phyloP scores from a whole-genome alignment of 2,113 vertebrate genomes.

The Tilapia sparmanii region DNA sequence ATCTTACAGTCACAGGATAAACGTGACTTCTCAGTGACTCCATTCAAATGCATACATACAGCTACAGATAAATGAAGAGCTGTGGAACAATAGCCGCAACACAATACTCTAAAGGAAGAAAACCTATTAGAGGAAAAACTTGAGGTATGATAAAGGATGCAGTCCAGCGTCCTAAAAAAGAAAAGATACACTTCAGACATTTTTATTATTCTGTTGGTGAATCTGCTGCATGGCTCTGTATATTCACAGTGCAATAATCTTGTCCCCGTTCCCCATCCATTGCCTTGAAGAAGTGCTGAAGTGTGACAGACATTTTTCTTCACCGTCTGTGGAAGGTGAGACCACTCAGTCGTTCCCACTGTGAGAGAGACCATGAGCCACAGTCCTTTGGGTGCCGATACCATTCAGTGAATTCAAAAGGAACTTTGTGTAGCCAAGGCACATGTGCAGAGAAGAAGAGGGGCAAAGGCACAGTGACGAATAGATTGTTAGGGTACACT shows the following conservation, averaged over 20 bases:
- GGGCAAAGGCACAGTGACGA: conserved; percentile 7
- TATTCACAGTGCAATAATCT: conserved; percentile 16
- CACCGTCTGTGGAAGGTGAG: conserved; percentile 5
- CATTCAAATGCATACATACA: background rate
- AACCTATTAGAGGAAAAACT: background rate
- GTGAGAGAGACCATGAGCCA: conserved; percentile 4
- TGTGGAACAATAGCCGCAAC: background rate
- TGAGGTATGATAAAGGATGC: background rate
- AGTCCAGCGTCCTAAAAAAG: background rate
- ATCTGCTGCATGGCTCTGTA: background rate
- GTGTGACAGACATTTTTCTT: conserved; percentile 42
- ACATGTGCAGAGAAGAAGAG: conserved; percentile 3
- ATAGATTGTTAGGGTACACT: conserved; percentile 17
- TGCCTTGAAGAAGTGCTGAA: conserved; percentile 35
- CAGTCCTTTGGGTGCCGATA: conserved; percentile 11
- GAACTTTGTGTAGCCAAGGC: conserved; percentile 11
- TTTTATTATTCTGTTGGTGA: background rate
- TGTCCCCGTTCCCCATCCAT: background rate
- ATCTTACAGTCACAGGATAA: background rate
- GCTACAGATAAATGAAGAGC: background rate
- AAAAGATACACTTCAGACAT: background rate
- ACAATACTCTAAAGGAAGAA: background rate
- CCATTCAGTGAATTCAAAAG: conserved; percentile 46
- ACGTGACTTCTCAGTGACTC: background rate
- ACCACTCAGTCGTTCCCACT: conserved; percentile 14